Percentiles rank a stretch among this genome's conserved stretches.
Evolutionary conservation across 1,140 invertebrate species (phyloP).

Genomic region (Hydropsyche tenuis): DNA sequence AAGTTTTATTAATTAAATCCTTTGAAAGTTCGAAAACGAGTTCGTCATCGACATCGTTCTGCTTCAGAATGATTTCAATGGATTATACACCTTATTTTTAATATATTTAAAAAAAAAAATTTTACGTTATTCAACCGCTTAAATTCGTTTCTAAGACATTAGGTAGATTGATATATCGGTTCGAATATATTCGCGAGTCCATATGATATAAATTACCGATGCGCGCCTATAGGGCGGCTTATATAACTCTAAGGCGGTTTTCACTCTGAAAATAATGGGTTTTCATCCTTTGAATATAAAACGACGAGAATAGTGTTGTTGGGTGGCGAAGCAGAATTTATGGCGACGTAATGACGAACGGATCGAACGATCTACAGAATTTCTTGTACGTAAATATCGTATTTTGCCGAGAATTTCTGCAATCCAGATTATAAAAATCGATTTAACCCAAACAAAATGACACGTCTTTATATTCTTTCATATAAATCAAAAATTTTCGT

Average conservation of each 20-base stretch:
- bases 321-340: slow-evolving; percentile 39
- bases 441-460: background rate
- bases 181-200: slow-evolving; percentile 31
- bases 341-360: slow-evolving; percentile 40
- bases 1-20: too few relatives aligned
- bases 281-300: slow-evolving; percentile 43
- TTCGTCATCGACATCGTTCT: too few relatives aligned
- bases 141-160: too few relatives aligned
- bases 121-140: too few relatives aligned
- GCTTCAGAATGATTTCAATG: too few relatives aligned
- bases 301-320: slow-evolving; percentile 42
- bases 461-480: too few relatives aligned
- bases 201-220: slow-evolving; percentile 34
- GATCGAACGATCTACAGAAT: slow-evolving; percentile 1
- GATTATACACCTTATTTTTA: too few relatives aligned
- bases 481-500: too few relatives aligned
- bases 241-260: slow-evolving; percentile 4
- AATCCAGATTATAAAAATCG: background rate
- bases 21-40: too few relatives aligned
- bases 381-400: background rate
- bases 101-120: too few relatives aligned
- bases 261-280: slow-evolving; percentile 37
- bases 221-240: background rate
- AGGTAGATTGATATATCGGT: slow-evolving; percentile 21
- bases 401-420: background rate